These are phyloP conservation scores for Enteromius treurensis DNA, from an alignment of 2,797 vertebrate genomes.

Conservation along the genomic window DNA sequence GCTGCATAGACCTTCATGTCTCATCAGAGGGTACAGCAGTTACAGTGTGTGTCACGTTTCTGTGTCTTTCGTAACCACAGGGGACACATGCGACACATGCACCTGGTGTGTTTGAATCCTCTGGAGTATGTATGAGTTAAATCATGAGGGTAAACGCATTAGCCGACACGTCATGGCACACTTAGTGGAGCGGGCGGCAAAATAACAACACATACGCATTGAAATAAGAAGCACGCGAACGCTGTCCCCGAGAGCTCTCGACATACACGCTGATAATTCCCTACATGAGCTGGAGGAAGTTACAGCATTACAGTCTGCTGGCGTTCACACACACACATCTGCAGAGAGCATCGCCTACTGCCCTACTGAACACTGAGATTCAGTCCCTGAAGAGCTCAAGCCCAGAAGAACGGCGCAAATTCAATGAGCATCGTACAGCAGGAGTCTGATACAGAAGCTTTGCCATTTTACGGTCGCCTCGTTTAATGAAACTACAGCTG, in stretches of 20 bases:
- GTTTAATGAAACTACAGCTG: neutral
- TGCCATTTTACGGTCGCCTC: neutral
- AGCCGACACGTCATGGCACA: conserved; percentile 54
- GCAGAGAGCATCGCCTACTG: conserved; percentile 57
- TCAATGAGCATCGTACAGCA: neutral
- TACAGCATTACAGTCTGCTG: neutral
- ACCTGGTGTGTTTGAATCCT: neutral
- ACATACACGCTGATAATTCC: neutral
- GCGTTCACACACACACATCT: neutral
- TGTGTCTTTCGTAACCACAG: neutral
- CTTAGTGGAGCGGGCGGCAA: conserved; percentile 35
- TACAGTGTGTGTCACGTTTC: neutral
- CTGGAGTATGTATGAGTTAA: conserved; percentile 47
- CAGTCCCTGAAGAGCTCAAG: conserved; percentile 20
- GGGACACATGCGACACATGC: neutral
- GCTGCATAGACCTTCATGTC: neutral
- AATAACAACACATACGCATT: conserved; percentile 17
- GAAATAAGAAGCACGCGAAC: neutral
- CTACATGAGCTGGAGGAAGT: neutral
- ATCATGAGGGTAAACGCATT: conserved; percentile 66
- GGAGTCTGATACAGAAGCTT: neutral
- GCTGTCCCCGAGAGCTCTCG: neutral
- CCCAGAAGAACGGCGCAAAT: neutral
- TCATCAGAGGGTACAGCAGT: neutral
- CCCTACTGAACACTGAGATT: conserved; percentile 64